phyloP scores from a whole-genome alignment of 2,113 vertebrate species.

The Vicugna pacos region DNA sequence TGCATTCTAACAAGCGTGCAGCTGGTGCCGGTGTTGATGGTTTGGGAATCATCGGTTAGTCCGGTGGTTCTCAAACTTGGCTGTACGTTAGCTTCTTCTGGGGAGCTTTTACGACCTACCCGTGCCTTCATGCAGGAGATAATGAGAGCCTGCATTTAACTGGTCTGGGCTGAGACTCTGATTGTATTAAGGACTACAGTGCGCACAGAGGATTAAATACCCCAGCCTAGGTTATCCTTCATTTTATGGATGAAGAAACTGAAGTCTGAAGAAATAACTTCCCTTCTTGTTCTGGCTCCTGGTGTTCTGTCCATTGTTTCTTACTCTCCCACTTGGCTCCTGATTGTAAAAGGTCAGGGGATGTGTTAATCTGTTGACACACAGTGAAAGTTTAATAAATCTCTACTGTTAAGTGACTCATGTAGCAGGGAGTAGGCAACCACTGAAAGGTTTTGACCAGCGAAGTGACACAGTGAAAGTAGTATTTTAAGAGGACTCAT shows the following conservation, averaged over 20 bases:
- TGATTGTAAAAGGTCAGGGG: background rate
- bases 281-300: background rate
- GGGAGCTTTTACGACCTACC: background rate
- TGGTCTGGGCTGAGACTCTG: background rate
- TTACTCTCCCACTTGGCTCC: background rate
- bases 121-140: no score
- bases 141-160: background rate
- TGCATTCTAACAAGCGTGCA: background rate
- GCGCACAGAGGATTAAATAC: background rate
- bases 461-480: background rate
- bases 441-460: background rate
- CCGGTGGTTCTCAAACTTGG: background rate
- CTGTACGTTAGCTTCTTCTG: background rate
- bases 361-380: background rate
- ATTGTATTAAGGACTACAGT: background rate
- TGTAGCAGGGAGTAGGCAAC: background rate
- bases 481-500: background rate
- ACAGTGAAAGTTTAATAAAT: background rate
- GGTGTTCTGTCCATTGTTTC: background rate
- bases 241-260: background rate
- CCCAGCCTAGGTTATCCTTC: background rate
- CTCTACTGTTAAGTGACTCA: background rate
- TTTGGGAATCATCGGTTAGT: background rate
- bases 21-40: background rate
- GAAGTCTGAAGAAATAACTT: background rate